These are phyloP conservation scores for Hypsopygia costalis DNA, from an alignment of 2,888 invertebrate species.

Conservation along the genomic window DNA sequence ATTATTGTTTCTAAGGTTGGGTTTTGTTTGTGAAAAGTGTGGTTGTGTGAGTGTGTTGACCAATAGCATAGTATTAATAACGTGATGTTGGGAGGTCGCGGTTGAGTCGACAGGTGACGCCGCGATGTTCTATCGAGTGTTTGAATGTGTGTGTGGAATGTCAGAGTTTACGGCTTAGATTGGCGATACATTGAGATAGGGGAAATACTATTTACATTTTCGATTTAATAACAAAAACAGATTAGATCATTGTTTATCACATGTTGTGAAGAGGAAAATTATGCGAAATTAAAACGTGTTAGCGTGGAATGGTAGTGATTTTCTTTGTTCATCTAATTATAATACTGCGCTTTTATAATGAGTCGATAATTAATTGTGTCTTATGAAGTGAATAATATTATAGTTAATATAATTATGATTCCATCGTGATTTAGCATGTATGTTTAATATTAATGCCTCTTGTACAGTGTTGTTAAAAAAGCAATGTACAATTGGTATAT, in stretches of 20 bases:
- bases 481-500: no score
- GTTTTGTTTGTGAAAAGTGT: slow-evolving; percentile 22
- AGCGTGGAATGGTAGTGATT: neutral
- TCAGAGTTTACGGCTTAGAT: slow-evolving; percentile 60
- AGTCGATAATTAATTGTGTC: no score
- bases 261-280: neutral
- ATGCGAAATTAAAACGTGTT: neutral
- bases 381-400: no score
- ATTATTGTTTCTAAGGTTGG: slow-evolving; percentile 27
- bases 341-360: no score
- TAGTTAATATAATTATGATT: no score
- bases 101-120: slow-evolving; percentile 69
- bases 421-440: no score
- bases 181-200: slow-evolving; percentile 4
- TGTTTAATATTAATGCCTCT: no score
- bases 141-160: slow-evolving; percentile 63
- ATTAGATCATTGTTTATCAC: neutral
- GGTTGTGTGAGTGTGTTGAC: slow-evolving; percentile 60
- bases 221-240: slow-evolving; percentile 1
- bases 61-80: slow-evolving; percentile 60
- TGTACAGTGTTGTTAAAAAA: no score
- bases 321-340: neutral
- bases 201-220: neutral
- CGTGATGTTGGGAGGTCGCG: slow-evolving; percentile 64
- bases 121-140: slow-evolving; percentile 42